Base-by-base conservation (phyloP, 1,140 invertebrate species). In the Hyphantria cunea region DNA sequence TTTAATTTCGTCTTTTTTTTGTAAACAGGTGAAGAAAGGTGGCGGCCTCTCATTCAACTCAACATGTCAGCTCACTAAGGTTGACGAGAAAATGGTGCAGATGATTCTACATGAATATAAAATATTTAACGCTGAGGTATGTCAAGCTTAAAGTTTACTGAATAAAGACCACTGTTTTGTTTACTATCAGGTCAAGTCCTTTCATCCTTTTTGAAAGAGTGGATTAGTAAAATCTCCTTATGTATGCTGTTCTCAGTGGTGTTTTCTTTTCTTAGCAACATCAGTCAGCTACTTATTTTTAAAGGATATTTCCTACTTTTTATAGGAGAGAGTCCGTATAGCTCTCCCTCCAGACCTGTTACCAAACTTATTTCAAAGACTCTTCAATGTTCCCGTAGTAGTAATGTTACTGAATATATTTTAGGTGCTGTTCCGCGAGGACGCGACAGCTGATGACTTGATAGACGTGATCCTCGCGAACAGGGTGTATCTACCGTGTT, bases 401-500 rank as follows among this genome's bases (percentile, higher is more conserved):
- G 5, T 25, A 25, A 25, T 25, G 17, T 25, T 1, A 25, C n/a
- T 25, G 7, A 3, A 39, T 9, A 55, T 31, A 8, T 33, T 49
- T 0, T 66, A 92, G 91, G 96, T 97, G 53, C 91, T 99, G 41
- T 99, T 99, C 88, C 93, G 98, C 14, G 99, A 99, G 88, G 98
- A 99, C 89, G 97, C 96, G 80, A 96, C 94, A 0, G 94, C 98
- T 4, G 99, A 99, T 90, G 98, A 99, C 84, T 94, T 99, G 76
- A 99, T 99, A 66, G 99, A 99, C 92, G 98, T 99, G n/a, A 98
- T 99, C 66, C 96, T 97, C 41, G 98, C 96, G 4, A 99, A 99
- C 92, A 93, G 99, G 71, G 97, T 99, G 48, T 99, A 99, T 92
- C 92, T 99, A 76, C 97, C 98, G 47, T 99, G 98, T 91, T 86